Base-by-base conservation (phyloP, 2,888 invertebrate species). In the Cyrtodaria siliqua region DNA sequence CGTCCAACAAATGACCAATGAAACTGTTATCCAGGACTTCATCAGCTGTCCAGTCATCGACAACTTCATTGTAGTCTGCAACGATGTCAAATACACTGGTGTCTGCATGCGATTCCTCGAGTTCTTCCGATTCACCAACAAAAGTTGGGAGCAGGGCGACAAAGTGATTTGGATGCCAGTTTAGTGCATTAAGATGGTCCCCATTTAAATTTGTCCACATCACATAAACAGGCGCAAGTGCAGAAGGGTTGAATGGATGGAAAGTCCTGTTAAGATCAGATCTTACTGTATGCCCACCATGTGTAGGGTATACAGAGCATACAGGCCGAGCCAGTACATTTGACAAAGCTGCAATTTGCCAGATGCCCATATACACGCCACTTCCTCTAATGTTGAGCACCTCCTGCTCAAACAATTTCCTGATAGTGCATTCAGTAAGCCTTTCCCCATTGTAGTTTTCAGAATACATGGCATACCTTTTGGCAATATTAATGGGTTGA, bases 321-420 rank as follows among this genome's bases (percentile, higher is more conserved):
- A 75, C 0, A 56, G 14, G 18, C 14, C 40, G 23, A 6, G 47
- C 18, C 14, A 75, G 52, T 1, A 70, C 47, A 55, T 57, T 55
- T 3, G 47, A 47, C 16, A 75, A 29, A 2, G 79, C 75, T 67
- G 64, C 49, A 20, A 80, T n/a, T 47, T 80, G 76, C 70, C 80
- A 80, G 23, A 73, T 67, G 1, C 81, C 81, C 77, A 74, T 77
- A 53, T 56, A 77, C 8, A 29, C 38, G 29, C n/a, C n/a, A n/a
- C n/a, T n/a, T n/a, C n/a, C n/a, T n/a, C n/a, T n/a, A n/a, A n/a
- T n/a, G n/a, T n/a, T n/a, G n/a, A n/a, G n/a, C n/a, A n/a, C n/a
- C n/a, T n/a, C n/a, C n/a, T n/a, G n/a, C n/a, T n/a, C n/a, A n/a
- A n/a, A n/a, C n/a, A n/a, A n/a, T n/a, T n/a, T 53, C 55, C 2